Evolutionary conservation across 2,797 vertebrate species (phyloP), one percentile per base, ranked within the genome.

Genomic region (Syngnathus rostellatus): DNA sequence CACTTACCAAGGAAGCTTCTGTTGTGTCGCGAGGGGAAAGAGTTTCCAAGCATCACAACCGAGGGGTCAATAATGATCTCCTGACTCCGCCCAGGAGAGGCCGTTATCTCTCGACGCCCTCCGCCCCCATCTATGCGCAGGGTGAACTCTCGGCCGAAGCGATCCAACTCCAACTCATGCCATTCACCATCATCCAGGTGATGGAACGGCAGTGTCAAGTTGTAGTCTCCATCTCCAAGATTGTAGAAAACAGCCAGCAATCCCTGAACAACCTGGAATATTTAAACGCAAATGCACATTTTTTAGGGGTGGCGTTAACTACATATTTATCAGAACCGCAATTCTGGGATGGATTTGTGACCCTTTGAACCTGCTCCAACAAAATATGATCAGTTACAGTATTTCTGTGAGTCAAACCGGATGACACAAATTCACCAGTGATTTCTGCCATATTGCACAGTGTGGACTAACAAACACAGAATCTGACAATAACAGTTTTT

Each of bases 51-150:
- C 79, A 95, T 87, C 72, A 96, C 82, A 61, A 82, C 83, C 4
- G 87, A 83, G 2, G 91, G 86, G 77, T 95, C 92, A 63, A 94
- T 87, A 71, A 93, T 88, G 67, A 95, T 92, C 88, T 96, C 93
- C 70, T 92, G 92, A 82, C 92, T 91, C 17, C 57, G 64, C 43
- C 94, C 94, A 0, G 77, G 86, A 0, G 91, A 89, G 53, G 88
- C 90, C 0, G 84, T 89, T 9, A 92, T 80, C 85, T 95, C 92
- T 59, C 90, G 86, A 23, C 85, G 87, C 7, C 93, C 93, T 11
- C 90, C 92, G 2, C 94, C 94, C 65, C 92, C 89, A 3, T 94
- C 92, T 77, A 94, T 78, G 21, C 86, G 87, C 80, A 97, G 88
- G 14, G 89, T 92, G 81, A 95, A 91, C 80, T 94, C 93, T 68